phyloP scores from a whole-genome alignment of 2,797 vertebrate species.

The Schizopygopsis malacanthus region DNA sequence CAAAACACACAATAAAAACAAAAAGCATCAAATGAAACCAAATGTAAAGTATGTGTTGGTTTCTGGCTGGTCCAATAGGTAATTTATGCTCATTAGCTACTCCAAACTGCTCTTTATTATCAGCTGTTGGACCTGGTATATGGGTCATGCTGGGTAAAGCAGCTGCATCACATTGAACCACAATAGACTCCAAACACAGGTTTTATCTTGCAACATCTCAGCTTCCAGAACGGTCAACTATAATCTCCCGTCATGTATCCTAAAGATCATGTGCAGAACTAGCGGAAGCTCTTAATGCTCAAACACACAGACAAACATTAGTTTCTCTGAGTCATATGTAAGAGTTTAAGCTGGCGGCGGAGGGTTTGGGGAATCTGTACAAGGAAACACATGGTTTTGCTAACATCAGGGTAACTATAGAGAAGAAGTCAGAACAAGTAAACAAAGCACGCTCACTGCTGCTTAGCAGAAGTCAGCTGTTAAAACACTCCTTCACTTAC shows the following conservation, averaged over 20 bases:
- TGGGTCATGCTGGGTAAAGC: slow-evolving; percentile 1
- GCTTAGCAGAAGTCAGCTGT: slow-evolving; percentile 29
- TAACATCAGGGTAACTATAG: neutral
- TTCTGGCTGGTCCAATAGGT: neutral
- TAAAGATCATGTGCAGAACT: neutral
- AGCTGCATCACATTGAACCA: neutral
- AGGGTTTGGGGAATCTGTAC: slow-evolving; percentile 4
- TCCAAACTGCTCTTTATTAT: neutral
- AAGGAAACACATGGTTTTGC: slow-evolving; percentile 35
- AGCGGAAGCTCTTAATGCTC: slow-evolving; percentile 14
- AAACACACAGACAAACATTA: neutral
- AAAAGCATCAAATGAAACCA: neutral
- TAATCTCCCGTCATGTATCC: slow-evolving; percentile 16
- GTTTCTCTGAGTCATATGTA: slow-evolving; percentile 34
- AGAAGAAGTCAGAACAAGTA: slow-evolving; percentile 24
- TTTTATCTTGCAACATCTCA: neutral
- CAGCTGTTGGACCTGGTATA: neutral
- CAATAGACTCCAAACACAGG: slow-evolving; percentile 12
- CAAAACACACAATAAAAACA: no score
- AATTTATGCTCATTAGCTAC: neutral
- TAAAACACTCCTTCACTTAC: slow-evolving; percentile 19
- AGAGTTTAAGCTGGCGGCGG: slow-evolving; percentile 40
- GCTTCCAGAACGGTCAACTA: neutral
- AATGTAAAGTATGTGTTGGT: neutral
- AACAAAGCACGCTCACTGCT: slow-evolving; percentile 1